Evolutionary conservation across 2,113 vertebrate species (phyloP).

Genomic region (Coptodon bakossiorum): DNA sequence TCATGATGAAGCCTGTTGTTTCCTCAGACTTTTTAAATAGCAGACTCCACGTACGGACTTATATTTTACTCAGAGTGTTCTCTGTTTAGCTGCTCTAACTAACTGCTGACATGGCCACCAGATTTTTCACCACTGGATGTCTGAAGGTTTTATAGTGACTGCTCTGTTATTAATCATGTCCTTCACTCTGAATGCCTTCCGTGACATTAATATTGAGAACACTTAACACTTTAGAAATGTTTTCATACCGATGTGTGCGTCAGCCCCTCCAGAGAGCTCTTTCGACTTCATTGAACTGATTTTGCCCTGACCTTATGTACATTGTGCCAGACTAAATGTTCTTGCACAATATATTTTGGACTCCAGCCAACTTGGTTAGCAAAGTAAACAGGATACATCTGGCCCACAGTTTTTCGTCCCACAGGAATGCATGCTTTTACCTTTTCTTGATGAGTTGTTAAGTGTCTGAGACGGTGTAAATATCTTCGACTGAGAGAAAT

Average conservation of each 20-base stretch:
- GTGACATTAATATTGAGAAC: neutral
- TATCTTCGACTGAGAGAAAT: neutral
- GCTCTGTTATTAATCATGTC: neutral
- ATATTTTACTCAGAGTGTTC: neutral
- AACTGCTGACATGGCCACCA: neutral
- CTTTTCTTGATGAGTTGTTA: neutral
- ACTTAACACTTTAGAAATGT: neutral
- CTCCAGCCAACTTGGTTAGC: neutral
- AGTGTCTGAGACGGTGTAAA: neutral
- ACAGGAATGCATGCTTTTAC: neutral
- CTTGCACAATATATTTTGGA: neutral
- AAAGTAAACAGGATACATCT: neutral
- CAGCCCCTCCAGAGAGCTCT: neutral
- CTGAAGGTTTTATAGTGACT: neutral
- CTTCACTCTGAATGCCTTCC: neutral
- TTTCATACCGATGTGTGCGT: neutral
- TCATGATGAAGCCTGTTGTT: neutral
- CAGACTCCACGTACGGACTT: neutral
- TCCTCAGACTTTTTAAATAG: neutral
- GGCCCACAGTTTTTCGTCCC: neutral
- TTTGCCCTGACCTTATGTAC: neutral
- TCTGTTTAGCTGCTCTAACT: fast-evolving
- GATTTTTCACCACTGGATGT: neutral
- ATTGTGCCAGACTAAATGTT: neutral
- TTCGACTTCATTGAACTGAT: neutral